Conservation (phyloP, 1,140 invertebrate genomes). For the Drosophila nigromelanica region DNA sequence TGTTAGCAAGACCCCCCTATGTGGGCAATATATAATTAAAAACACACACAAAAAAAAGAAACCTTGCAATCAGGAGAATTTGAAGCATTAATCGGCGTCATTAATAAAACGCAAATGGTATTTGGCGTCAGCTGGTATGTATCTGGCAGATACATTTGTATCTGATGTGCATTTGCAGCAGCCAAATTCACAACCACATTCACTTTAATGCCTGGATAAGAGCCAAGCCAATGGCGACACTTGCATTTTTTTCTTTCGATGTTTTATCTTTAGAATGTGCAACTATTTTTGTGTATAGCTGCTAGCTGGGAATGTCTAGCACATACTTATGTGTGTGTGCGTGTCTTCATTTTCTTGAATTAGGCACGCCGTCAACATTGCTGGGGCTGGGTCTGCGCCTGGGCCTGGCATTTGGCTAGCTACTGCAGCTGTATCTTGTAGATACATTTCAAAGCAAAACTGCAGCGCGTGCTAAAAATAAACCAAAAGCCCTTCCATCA, state of each 20-base stretch:
- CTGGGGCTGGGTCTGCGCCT: constrained; percentile 3
- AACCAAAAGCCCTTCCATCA: constrained; percentile 46
- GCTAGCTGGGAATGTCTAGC: constrained; percentile 40
- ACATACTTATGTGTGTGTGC: constrained; percentile 4
- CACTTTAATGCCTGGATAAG: constrained; percentile 35
- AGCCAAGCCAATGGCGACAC: constrained; percentile 39
- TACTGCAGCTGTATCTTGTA: constrained; percentile 32
- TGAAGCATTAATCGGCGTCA: constrained; percentile 22
- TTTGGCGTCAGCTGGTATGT: constrained; percentile 13
- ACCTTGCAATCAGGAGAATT: constrained; percentile 8
- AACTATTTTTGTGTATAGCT: constrained; percentile 42
- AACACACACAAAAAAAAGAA: neutral
- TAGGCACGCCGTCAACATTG: constrained; percentile 45
- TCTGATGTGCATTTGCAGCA: neutral
- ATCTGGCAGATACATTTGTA: constrained; percentile 18
- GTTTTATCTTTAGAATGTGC: constrained; percentile 49
- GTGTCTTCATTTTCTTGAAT: constrained; percentile 41
- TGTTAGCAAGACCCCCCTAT: too few species aligned
- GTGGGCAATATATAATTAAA: neutral
- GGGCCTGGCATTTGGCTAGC: constrained; percentile 31
- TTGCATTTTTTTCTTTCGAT: constrained; percentile 38
- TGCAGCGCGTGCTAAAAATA: constrained; percentile 47
- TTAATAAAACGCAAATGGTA: constrained; percentile 39
- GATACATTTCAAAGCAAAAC: constrained; percentile 52
- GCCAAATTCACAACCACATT: constrained; percentile 10